Percentiles rank a stretch among this genome's conserved stretches.
Conservation (phyloP, 2,797 vertebrate species). For the Acanthopagrus latus region DNA sequence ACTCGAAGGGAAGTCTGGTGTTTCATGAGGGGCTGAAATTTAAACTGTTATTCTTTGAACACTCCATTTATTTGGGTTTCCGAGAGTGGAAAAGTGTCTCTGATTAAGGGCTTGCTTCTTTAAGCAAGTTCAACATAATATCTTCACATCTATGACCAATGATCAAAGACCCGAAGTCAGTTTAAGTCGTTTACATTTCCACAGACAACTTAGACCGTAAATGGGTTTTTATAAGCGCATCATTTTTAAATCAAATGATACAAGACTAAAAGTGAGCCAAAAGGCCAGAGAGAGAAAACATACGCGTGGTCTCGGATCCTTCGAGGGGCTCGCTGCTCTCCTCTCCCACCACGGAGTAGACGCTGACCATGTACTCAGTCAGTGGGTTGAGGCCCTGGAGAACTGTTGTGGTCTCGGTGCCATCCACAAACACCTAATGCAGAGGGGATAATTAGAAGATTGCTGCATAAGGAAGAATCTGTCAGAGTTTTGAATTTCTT, state of each 20-base stretch:
- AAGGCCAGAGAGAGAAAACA: slow-evolving; percentile 70
- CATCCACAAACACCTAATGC: slow-evolving; percentile 92
- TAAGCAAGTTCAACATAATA: background rate
- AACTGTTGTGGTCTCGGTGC: slow-evolving; percentile 90
- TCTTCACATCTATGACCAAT: background rate
- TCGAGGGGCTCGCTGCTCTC: slow-evolving; percentile 94
- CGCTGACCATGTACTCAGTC: slow-evolving; percentile 92
- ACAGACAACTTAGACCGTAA: slow-evolving; percentile 2
- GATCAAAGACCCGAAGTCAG: slow-evolving; percentile 5
- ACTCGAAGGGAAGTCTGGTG: slow-evolving; percentile 20
- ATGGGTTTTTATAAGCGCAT: slow-evolving; percentile 10
- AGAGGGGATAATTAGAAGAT: slow-evolving; percentile 12
- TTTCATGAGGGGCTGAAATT: slow-evolving; percentile 11
- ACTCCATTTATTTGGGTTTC: slow-evolving; percentile 8
- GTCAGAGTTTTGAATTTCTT: background rate
- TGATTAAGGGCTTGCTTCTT: background rate
- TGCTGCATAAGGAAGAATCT: background rate
- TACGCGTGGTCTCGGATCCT: slow-evolving; percentile 94
- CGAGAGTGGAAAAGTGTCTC: background rate
- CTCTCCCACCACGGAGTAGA: slow-evolving; percentile 93
- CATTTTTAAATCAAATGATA: slow-evolving; percentile 16
- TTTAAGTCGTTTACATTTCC: slow-evolving; percentile 31
- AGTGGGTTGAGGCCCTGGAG: slow-evolving; percentile 90
- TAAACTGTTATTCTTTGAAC: slow-evolving; percentile 13
- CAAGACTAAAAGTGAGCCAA: background rate